Base-by-base conservation (phyloP, 1,140 invertebrate species). In the Drosophila sp. region DNA sequence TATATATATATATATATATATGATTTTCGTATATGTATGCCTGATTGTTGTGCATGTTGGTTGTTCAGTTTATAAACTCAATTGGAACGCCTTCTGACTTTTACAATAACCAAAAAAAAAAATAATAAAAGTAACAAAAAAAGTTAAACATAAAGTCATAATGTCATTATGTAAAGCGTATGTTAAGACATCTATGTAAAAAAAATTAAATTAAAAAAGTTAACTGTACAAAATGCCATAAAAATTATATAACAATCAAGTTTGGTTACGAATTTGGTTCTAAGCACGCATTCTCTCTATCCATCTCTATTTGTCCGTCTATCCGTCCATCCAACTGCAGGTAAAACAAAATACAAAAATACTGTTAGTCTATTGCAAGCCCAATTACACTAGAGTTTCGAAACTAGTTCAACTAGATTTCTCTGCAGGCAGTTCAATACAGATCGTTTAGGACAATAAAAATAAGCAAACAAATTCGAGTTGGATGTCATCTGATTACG, bases 281-380 rank as follows among this genome's bases (percentile, higher is more conserved):
- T 64, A 89, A 87, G 83, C 83, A 89, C 84, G 57, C 74, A 67
- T 25, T 66, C 68, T 61, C 67, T 74, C 76, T 66, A 66, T 50
- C 66, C 47, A 40, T 60, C 60, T 61, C 3, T 63, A 30, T 50
- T 25, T 60, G 8, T 84, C 65, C 61, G 66, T 60, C 60, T 55
- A 50, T 69, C 62, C 62, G 7, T 50, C 5, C 44, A 23, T 50
- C 25, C 44, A 50, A 66, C 70, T 74, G 71, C 50, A 75, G 66
- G 41, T 82, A 80, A 83, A 87, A 87, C 79, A 89, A 87, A 86
- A 87, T 87, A 89, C 84, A 76, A 89, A 87, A 86, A 87, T 87
- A 87, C 84, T 87, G 83, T 87, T 87, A 89, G 83, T 87, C 83
- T 87, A 87, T 87, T 87, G 83, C 83, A 87, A 79, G 80, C 76